Base-by-base conservation (phyloP, 2,888 invertebrate genomes). In the Caenorhabditis sp. region DNA sequence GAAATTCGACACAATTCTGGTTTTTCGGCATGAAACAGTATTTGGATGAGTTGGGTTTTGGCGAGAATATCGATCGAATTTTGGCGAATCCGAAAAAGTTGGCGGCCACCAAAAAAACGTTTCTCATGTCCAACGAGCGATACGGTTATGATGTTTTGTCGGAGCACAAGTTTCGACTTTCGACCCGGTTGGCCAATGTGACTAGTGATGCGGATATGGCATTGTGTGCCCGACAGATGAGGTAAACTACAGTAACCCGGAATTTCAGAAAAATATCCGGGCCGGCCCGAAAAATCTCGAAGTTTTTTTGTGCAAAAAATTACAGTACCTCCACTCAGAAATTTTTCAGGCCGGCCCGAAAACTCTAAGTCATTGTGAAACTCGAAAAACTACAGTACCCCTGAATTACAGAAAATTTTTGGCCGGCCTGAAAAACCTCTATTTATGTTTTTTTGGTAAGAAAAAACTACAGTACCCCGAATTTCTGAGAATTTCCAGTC, bases 1-100 rank as follows among this genome's bases (percentile, higher is more conserved):
- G 72, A 17, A 70, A 78, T 19, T 70, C 60, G 59, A 84, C 86
- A 0, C 69, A 81, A 50, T 86, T 86, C 63, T 86, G 83, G 83
- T 76, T 77, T 36, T 80, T 81, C 36, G 81, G 73, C 21, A 82
- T 79, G 69, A 64, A 81, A 63, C 68, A 75, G 6, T 84, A 84
- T 60, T 19, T 84, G 43, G 58, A 70, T 0, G 59, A 73, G 0
- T 62, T 84, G 19, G 84, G 84, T 24, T 84, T 84, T 49, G 81
- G 79, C 0, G 69, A 58, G 0, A 70, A 73, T 57, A 69, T 79
- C 62, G 72, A 73, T 5, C 67, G 66, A 19, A 58, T 80, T 57
- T 50, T 72, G 36, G 66, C 70, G n/a, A 78, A 82, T 66, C 66
- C 64, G 19, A 76, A 77, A 79, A 72, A 72, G 17, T 81, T 84